A percentile compares a stretch with the other conserved stretches of the same genome.
Evolutionary conservation across 2,113 vertebrate genomes (phyloP).

Genomic region (Corydoras maculifer): DNA sequence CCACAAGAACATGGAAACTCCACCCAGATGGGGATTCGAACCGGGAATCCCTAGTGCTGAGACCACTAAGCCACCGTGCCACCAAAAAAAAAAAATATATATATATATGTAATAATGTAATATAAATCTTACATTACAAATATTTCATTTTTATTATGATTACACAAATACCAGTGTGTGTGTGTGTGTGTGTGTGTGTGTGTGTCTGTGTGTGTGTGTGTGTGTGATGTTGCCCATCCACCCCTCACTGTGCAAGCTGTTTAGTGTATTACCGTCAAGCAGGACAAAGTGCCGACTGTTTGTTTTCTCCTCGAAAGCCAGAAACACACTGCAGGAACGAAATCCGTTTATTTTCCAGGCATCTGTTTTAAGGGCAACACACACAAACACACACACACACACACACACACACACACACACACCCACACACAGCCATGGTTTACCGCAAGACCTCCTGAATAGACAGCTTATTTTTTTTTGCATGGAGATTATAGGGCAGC

Average conservation of each 20-base stretch:
- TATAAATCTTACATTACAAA: too few relatives aligned
- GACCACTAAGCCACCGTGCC: too few relatives aligned
- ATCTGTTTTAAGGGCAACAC: slow-evolving; percentile 3
- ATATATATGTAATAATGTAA: too few relatives aligned
- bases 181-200: neutral
- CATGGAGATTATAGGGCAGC: slow-evolving; percentile 27
- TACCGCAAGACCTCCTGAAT: slow-evolving; percentile 16
- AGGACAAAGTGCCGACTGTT: slow-evolving; percentile 13
- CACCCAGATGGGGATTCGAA: too few relatives aligned
- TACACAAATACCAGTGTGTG: too few relatives aligned
- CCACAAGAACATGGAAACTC: too few relatives aligned
- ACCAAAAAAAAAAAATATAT: too few relatives aligned
- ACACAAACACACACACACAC: neutral
- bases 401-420: slow-evolving; percentile 15
- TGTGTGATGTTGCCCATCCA: neutral
- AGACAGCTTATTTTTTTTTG: slow-evolving; percentile 13
- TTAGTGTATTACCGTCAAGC: neutral
- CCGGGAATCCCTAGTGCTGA: too few relatives aligned
- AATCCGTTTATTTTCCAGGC: neutral
- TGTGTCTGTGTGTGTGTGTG: slow-evolving; percentile 20
- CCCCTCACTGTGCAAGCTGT: too few relatives aligned
- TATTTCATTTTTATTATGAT: too few relatives aligned
- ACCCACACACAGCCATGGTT: slow-evolving; percentile 13
- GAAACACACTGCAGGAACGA: slow-evolving; percentile 20
- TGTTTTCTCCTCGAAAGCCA: slow-evolving; percentile 6